Conservation (phyloP, 2,113 vertebrate genomes). For the Hippoglossus stenolepis region DNA sequence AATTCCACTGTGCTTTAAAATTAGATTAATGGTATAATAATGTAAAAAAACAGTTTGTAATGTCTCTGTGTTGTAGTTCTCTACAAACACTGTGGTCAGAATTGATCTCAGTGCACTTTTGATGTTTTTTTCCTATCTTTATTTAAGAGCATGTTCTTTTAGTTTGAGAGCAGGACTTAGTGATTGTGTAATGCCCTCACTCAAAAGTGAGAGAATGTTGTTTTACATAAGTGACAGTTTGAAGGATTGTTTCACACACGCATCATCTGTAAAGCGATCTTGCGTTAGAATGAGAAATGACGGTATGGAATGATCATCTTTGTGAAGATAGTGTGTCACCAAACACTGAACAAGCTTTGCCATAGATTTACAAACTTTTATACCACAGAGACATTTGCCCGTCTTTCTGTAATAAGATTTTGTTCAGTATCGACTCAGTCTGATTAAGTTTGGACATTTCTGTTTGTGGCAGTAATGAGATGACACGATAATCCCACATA, state of each 20-base stretch:
- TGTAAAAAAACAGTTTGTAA: too few relatives aligned
- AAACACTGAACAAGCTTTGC: slow-evolving; percentile 7
- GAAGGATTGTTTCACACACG: neutral
- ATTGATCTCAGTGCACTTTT: too few relatives aligned
- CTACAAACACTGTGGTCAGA: too few relatives aligned
- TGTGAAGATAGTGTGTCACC: neutral
- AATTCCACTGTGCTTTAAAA: too few relatives aligned
- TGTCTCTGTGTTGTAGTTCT: too few relatives aligned
- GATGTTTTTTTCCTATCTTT: too few relatives aligned
- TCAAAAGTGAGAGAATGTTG: too few relatives aligned
- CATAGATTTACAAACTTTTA: neutral
- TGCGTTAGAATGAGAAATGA: neutral
- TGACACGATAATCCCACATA: neutral
- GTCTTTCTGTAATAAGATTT: neutral
- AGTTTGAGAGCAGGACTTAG: too few relatives aligned
- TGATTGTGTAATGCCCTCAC: too few relatives aligned
- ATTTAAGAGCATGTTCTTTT: too few relatives aligned
- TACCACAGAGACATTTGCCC: neutral
- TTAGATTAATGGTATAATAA: too few relatives aligned
- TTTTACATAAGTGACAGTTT: neutral
- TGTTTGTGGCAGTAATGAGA: slow-evolving; percentile 11
- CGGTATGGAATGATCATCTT: neutral
- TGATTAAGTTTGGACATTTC: neutral
- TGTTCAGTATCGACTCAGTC: neutral
- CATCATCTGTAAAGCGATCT: neutral